A percentile compares a stretch with the other conserved stretches of the same genome.
Evolutionary conservation across 2,113 vertebrate genomes (phyloP).

Genomic region (Albula glossodonta): DNA sequence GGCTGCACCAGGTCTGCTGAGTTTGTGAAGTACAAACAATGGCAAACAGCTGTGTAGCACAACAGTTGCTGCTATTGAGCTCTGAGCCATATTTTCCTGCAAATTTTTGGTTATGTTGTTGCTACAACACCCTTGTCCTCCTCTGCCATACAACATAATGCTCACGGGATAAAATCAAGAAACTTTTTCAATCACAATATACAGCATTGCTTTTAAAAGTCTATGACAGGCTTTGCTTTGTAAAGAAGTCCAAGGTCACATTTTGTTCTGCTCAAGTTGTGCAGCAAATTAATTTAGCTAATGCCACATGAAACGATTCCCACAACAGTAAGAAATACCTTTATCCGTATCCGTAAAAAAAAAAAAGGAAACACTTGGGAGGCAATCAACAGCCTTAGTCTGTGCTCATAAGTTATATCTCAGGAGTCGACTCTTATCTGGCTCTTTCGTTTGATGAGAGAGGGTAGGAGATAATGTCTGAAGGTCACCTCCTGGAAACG

Average conservation of each 20-base stretch:
- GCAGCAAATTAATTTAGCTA: neutral
- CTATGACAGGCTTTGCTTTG: neutral
- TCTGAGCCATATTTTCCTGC: no score
- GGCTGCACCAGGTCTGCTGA: neutral
- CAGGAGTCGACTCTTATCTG: neutral
- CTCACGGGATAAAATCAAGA: neutral
- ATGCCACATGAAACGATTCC: neutral
- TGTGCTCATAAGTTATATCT: slow-evolving; percentile 6
- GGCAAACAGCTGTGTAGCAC: no score
- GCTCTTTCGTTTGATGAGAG: neutral
- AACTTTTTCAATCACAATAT: neutral
- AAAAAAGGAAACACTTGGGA: slow-evolving; percentile 1
- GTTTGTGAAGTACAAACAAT: neutral
- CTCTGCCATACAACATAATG: neutral
- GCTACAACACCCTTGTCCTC: neutral
- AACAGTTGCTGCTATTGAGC: no score
- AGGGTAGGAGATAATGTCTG: neutral
- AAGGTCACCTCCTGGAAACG: neutral
- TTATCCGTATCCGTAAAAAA: neutral
- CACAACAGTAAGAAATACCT: neutral
- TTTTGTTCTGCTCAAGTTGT: neutral
- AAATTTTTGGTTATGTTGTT: no score
- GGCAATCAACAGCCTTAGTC: slow-evolving; percentile 1
- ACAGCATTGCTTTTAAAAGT: neutral
- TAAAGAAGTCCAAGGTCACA: neutral